These are phyloP conservation scores for Alligator mississippiensis DNA, from an alignment of 2,113 vertebrate species.

Conservation along the genomic window DNA sequence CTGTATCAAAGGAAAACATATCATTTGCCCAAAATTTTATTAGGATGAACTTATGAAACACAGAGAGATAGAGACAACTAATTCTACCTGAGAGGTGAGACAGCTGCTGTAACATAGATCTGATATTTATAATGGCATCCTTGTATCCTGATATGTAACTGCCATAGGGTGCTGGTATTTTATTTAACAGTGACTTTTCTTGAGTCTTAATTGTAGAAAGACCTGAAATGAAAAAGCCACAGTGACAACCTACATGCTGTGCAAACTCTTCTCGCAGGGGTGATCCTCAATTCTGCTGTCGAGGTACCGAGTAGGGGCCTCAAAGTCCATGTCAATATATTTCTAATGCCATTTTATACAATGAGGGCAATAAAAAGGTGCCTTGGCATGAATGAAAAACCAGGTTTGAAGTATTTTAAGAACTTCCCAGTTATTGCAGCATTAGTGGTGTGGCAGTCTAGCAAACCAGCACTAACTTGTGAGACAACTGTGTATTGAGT, in stretches of 20 bases:
- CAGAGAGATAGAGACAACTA: neutral
- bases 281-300: neutral
- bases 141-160: neutral
- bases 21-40: neutral
- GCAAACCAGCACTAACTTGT: neutral
- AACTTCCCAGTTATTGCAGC: neutral
- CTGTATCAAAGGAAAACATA: neutral
- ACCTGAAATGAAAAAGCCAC: neutral
- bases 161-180: neutral
- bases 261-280: slow-evolving; percentile 7
- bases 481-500: neutral
- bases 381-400: slow-evolving; percentile 13
- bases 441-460: neutral
- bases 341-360: slow-evolving; percentile 36
- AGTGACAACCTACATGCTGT: neutral
- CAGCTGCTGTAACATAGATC: neutral
- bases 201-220: neutral
- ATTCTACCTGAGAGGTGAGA: neutral
- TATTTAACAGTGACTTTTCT: neutral
- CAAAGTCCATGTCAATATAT: neutral
- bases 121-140: neutral
- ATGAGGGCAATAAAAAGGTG: neutral
- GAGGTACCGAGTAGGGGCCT: neutral
- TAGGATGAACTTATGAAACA: neutral
- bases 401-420: neutral